phyloP scores from a whole-genome alignment of 2,888 invertebrate genomes.

The Synergus japonicus region DNA sequence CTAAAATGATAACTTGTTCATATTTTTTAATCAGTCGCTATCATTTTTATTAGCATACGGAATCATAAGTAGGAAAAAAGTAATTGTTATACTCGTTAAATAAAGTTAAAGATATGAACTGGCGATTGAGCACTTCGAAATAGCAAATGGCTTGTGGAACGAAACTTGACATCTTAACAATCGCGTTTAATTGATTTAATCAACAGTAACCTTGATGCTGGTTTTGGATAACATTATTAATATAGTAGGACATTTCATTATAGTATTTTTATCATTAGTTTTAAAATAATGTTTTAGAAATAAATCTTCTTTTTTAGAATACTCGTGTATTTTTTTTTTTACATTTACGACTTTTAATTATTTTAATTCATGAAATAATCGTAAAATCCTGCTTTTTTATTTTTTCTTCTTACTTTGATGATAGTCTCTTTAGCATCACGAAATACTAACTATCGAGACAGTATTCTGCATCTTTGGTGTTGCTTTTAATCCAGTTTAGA shows the following conservation, averaged over 20 bases:
- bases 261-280: slow-evolving; percentile 8
- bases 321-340: too few relatives aligned
- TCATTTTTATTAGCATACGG: background rate
- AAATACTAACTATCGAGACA: slow-evolving; percentile 59
- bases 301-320: background rate
- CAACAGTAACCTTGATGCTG: background rate
- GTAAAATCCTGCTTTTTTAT: background rate
- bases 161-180: background rate
- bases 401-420: background rate
- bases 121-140: background rate
- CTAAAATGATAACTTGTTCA: background rate
- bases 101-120: slow-evolving; percentile 45
- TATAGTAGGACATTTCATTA: slow-evolving; percentile 25
- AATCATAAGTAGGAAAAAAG: slow-evolving; percentile 45
- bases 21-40: background rate
- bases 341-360: too few relatives aligned
- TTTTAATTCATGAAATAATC: background rate
- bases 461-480: slow-evolving; percentile 69
- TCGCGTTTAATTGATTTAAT: background rate
- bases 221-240: background rate
- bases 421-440: too few relatives aligned
- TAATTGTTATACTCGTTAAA: slow-evolving; percentile 51
- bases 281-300: slow-evolving; percentile 33
- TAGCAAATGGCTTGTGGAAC: background rate
- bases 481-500: slow-evolving; percentile 70